These are phyloP conservation scores for Drosophila nikananu DNA, from an alignment of 1,140 invertebrate species.

Conservation along the genomic window DNA sequence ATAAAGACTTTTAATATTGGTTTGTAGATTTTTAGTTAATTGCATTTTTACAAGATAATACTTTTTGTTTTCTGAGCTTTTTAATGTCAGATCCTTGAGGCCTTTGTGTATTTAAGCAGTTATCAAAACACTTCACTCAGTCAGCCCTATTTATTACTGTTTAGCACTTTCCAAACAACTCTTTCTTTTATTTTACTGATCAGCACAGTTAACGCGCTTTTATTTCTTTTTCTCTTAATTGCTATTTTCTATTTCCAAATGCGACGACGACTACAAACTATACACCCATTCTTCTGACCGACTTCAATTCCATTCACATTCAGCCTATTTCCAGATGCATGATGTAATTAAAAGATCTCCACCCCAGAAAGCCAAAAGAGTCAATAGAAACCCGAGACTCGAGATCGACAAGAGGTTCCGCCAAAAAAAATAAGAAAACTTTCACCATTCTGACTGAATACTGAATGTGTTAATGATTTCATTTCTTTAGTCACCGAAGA, in stretches of 20 bases:
- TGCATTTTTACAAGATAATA: neutral
- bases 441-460: constrained; percentile 79
- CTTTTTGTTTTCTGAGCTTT: neutral
- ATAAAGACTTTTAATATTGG: neutral
- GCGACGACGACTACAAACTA: constrained; percentile 11
- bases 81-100: neutral
- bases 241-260: constrained; percentile 26
- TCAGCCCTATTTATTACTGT: constrained; percentile 23
- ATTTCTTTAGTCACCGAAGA: constrained; percentile 59
- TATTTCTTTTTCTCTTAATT: constrained; percentile 18
- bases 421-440: constrained; percentile 61
- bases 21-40: no score
- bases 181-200: constrained; percentile 26
- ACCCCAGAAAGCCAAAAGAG: constrained; percentile 28
- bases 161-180: constrained; percentile 49
- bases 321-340: constrained; percentile 44
- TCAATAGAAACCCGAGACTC: constrained; percentile 53
- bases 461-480: constrained; percentile 72
- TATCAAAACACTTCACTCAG: constrained; percentile 24
- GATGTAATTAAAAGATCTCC: constrained; percentile 61
- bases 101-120: neutral
- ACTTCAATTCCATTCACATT: constrained; percentile 44
- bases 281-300: constrained; percentile 26
- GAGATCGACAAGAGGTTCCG: constrained; percentile 18
- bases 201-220: constrained; percentile 20